Evolutionary conservation across 2,888 invertebrate species (phyloP).

Genomic region (Lasiommata megera): DNA sequence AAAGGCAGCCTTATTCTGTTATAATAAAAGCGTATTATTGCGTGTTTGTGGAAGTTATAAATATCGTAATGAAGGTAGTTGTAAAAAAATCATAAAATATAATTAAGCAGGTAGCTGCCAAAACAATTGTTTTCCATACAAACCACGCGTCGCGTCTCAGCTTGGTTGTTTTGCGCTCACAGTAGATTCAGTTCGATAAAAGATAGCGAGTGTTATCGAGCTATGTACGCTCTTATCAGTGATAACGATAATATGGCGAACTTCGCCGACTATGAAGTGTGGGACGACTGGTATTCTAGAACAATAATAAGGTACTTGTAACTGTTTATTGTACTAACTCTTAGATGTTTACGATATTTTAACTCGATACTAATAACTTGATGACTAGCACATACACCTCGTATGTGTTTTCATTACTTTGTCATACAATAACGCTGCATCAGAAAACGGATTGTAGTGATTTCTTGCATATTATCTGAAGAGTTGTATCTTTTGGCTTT

Average conservation of each 20-base stretch:
- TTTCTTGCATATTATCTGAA: too few relatives aligned
- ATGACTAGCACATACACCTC: too few relatives aligned
- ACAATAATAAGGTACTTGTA: conserved; percentile 49
- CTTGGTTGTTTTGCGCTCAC: conserved; percentile 21
- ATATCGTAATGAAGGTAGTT: conserved; percentile 23
- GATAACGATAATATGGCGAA: conserved; percentile 69
- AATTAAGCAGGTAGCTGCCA: background rate
- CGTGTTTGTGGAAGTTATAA: too few relatives aligned
- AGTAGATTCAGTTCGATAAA: conserved; percentile 70
- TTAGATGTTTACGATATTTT: too few relatives aligned
- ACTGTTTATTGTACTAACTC: background rate
- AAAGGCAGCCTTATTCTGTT: too few relatives aligned
- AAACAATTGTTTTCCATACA: background rate
- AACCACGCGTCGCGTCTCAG: conserved; percentile 17
- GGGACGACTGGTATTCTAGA: conserved; percentile 55
- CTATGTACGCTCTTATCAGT: conserved; percentile 73
- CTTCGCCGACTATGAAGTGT: conserved; percentile 54
- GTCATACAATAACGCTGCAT: too few relatives aligned
- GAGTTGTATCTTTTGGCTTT: too few relatives aligned
- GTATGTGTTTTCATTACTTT: too few relatives aligned
- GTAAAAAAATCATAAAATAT: background rate
- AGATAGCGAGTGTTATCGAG: conserved; percentile 69
- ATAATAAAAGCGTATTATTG: too few relatives aligned
- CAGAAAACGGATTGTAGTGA: too few relatives aligned
- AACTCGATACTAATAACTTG: too few relatives aligned